phyloP scores from a whole-genome alignment of 2,797 vertebrate species.

The Discoglossus pictus region DNA sequence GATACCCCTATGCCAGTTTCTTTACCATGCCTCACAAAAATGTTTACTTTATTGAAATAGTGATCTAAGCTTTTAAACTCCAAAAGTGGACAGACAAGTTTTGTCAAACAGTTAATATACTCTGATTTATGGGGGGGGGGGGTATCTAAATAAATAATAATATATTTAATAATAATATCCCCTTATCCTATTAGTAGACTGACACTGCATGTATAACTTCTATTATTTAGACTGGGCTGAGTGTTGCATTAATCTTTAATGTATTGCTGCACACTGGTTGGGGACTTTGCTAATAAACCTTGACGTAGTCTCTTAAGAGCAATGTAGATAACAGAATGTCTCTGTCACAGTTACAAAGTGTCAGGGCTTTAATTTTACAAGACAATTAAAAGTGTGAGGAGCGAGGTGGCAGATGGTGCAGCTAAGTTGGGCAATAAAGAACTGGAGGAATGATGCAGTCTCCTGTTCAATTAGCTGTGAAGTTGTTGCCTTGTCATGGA shows the following conservation, averaged over 20 bases:
- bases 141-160: no score
- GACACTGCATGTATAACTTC: background rate
- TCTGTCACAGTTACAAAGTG: slow-evolving; percentile 18
- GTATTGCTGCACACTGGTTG: background rate
- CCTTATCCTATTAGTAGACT: background rate
- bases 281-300: slow-evolving; percentile 22
- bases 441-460: slow-evolving; percentile 25
- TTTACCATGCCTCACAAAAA: no score
- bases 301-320: slow-evolving; percentile 11
- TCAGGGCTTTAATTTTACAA: slow-evolving; percentile 38
- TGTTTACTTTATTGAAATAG: no score
- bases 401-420: slow-evolving; percentile 37
- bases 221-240: slow-evolving; percentile 7
- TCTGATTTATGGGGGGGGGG: no score
- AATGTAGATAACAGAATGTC: slow-evolving; percentile 5
- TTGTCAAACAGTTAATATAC: no score
- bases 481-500: slow-evolving; percentile 32
- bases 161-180: no score
- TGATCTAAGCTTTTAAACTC: no score
- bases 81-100: no score
- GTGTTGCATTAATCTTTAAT: background rate
- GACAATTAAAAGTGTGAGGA: slow-evolving; percentile 40
- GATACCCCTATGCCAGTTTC: no score
- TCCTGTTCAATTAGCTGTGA: slow-evolving; percentile 39
- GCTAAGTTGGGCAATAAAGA: slow-evolving; percentile 42